Percentiles rank a stretch among this genome's conserved stretches.
These are phyloP conservation scores for Himalopsyche kuldschensis DNA, from an alignment of 2,888 invertebrate species.

Conservation along the genomic window DNA sequence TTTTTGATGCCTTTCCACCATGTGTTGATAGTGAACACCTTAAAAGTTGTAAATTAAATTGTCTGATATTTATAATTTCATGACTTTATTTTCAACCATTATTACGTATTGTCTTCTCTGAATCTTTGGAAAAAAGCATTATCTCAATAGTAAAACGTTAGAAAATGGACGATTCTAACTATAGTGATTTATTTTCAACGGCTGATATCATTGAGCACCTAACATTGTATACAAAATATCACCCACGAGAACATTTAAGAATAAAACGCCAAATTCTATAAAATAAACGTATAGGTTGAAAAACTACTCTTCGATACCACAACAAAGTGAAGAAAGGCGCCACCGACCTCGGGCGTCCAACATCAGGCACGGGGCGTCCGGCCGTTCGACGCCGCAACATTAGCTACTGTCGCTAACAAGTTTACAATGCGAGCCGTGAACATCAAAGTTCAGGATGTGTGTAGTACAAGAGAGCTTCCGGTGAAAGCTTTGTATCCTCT, in stretches of 20 bases:
- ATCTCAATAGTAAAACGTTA: too few species aligned
- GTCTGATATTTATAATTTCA: too few species aligned
- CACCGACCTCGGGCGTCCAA: not conserved
- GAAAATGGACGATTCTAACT: too few species aligned
- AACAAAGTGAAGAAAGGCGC: slow-evolving; percentile 17
- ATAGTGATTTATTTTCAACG: too few species aligned
- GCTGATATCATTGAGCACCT: too few species aligned
- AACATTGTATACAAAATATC: too few species aligned
- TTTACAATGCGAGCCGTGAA: slow-evolving; percentile 18
- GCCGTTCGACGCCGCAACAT: slow-evolving; percentile 19
- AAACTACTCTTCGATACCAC: slow-evolving; percentile 10
- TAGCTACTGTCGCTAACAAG: slow-evolving; percentile 31
- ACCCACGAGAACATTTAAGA: not conserved
- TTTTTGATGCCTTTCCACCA: too few species aligned
- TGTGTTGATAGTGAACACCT: too few species aligned
- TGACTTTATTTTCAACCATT: too few species aligned
- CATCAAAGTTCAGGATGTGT: slow-evolving; percentile 31
- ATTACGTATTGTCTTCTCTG: too few species aligned
- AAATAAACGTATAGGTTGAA: not conserved
- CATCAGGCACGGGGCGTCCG: slow-evolving; percentile 8
- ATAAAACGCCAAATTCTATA: not conserved
- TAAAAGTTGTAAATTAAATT: too few species aligned
- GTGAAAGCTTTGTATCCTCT: slow-evolving; percentile 13
- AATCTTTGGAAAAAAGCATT: too few species aligned
- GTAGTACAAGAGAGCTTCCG: slow-evolving; percentile 12